Evolutionary conservation across 35 echinoderm and acorn worm species (phyloP), one percentile per base, ranked within the genome.

Genomic region (Patiria miniata): DNA sequence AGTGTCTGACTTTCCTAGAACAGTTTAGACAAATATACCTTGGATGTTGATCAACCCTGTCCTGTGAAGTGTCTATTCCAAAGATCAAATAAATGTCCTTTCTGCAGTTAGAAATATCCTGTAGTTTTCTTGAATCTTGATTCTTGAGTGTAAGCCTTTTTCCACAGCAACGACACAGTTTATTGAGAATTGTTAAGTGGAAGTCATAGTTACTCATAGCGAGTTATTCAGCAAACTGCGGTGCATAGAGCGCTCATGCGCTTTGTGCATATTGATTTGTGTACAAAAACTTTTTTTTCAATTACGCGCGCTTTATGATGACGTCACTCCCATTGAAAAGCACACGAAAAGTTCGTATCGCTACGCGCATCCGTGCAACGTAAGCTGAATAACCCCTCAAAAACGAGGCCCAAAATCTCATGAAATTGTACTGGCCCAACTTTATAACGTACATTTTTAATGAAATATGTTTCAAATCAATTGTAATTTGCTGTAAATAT

Each of bases 21-120:
- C 55, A 58, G 55, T 58, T 58, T 58, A 58, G 26, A 58, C 55
- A 58, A 58, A 58, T 58, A 58, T 58, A 58, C 55, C 55, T 58
- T 58, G 55, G 55, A 23, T 58, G 55, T 23, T 16, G 17, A 58
- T 58, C 55, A 58, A 16, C 26, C 17, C 55, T 58, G 55, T 58
- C 55, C 55, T 58, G 17, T 23, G 17, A 58, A 58, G 55, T 58
- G 55, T 58, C 26, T 58, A 58, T 23, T 58, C 55, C 55, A 58
- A 58, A 58, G 26, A 58, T 1, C 55, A 58, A 0, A 58, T n/a
- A 23, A 58, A 55, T 55, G 10, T 55, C 0, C 21, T 55, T 55
- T 55, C 52, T 55, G 21, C 52, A 55, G 52, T 19, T 55, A 14
- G 52, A 55, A 55, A 19, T 19, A 9, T 55, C 52, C 21, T 14